These are phyloP conservation scores for Ahaetulla prasina DNA, from an alignment of 2,113 vertebrate species.

Conservation along the genomic window DNA sequence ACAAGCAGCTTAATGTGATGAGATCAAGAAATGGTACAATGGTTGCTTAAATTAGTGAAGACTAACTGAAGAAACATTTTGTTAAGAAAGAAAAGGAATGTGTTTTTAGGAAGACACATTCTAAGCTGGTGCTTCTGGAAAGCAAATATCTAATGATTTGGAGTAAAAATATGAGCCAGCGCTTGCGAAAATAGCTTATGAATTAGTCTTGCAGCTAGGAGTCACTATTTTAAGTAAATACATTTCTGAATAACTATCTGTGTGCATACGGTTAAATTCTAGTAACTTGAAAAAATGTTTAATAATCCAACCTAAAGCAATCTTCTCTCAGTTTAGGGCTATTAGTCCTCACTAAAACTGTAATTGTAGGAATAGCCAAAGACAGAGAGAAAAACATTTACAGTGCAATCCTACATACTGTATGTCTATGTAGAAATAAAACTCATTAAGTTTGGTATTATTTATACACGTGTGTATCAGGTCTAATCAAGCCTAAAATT, in stretches of 20 bases:
- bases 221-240: not conserved
- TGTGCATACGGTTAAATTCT: not conserved
- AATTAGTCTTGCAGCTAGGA: not conserved
- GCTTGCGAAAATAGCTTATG: not conserved
- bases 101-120: not conserved
- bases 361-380: not conserved
- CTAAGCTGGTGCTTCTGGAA: not conserved
- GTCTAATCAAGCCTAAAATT: not conserved
- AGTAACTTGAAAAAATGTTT: not conserved
- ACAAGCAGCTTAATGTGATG: slow-evolving; percentile 59
- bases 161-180: not conserved
- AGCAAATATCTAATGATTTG: not conserved
- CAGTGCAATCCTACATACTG: not conserved
- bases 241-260: not conserved
- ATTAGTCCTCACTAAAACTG: not conserved
- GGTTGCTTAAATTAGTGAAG: not conserved
- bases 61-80: not conserved
- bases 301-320: not conserved
- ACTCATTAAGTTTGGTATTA: not conserved
- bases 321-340: too few species aligned
- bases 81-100: not conserved
- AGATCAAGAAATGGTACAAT: not conserved
- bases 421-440: not conserved
- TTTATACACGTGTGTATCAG: not conserved
- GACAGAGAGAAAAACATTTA: not conserved